Base-by-base conservation (phyloP, 2,113 vertebrate species). In the Cavia aperea region DNA sequence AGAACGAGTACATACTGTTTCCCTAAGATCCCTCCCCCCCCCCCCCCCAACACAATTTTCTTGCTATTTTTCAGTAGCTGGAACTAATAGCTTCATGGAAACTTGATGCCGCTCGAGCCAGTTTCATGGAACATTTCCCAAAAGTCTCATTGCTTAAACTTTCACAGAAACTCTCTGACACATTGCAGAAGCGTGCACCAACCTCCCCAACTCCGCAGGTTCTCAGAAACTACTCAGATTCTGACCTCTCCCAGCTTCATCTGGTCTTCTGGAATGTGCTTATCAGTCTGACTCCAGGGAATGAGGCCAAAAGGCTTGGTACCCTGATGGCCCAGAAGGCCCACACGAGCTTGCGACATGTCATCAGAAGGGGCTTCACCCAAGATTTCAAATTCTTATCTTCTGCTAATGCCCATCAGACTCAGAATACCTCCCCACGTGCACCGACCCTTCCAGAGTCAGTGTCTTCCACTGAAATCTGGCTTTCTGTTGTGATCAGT, bases 241-340 rank as follows among this genome's bases (percentile, higher is more conserved):
- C 84, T 86, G 79, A 79, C 73, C 81, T 95, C 89, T 91, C 83
- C 92, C 77, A 78, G 88, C 83, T 86, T 72, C n/a, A 79, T 92
- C 90, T 83, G 86, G 90, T 92, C 93, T 91, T 70, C 5, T 78
- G 94, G 95, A 95, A 97, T 95, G 94, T 81, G 83, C 92, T 96
- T 96, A 96, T 96, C 95, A 94, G 65, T 78, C 92, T 92, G 39
- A 46, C 95, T 93, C 36, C 56, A 73, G 65, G 87, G 63, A 94
- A 90, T 60, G 94, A 95, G 58, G 92, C 88, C 94, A 92, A 94
- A 87, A 70, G 92, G 91, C 83, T 86, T 70, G 70, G 92, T 82
- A 82, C 81, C 91, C 86, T 51, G 68, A 79, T 88, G 87, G 68
- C 75, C 88, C 63, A 87, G 90, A 62, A 83, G 36, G 81, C 75